Base-by-base conservation (phyloP, 1,140 invertebrate genomes). In the Ylistrum balloti region DNA sequence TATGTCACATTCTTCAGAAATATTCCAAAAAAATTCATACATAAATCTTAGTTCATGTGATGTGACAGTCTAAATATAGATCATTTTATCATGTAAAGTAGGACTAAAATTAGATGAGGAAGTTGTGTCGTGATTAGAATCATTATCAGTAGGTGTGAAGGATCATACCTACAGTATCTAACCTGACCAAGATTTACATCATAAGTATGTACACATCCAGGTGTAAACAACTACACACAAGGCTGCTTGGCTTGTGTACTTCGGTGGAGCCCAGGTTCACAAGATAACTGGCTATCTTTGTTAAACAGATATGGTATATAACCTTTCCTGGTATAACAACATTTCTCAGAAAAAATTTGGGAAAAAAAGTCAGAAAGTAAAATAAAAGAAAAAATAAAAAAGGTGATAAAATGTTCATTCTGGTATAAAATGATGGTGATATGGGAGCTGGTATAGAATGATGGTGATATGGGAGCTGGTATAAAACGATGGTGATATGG, bases 81-180 rank as follows among this genome's bases (percentile, higher is more conserved):
- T 3, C n/a, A 2, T 74, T 74, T 74, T 28, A 74, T 74, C 56
- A 28, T n/a, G 56, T 74, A 17, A 74, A n/a, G 15, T 74, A 74
- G 56, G 56, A 74, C 56, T 28, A n/a, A 28, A 28, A 48, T 48
- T 48, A 74, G 56, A 74, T 74, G 56, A 74, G 56, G 56, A 74
- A 74, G 56, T 74, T 74, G n/a, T 74, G 17, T 74, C n/a, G 56
- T 28, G 17, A 17, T 45, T 45, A 15, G 41, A 45, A 17, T 45
- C 41, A 9, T 13, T 28, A 74, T n/a, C 56, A 28, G 17, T 28
- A 74, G 56, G 56, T 74, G 56, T 74, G 56, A 74, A 74, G 56
- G 56, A 28, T n/a, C 56, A n/a, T 74, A 22, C 20, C 11, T 10
- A 48, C 45, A 20, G 22, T 48, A 74, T 74, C 56, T 74, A 74